Conservation (phyloP, 2,888 invertebrate genomes). For the Acronicta psi region DNA sequence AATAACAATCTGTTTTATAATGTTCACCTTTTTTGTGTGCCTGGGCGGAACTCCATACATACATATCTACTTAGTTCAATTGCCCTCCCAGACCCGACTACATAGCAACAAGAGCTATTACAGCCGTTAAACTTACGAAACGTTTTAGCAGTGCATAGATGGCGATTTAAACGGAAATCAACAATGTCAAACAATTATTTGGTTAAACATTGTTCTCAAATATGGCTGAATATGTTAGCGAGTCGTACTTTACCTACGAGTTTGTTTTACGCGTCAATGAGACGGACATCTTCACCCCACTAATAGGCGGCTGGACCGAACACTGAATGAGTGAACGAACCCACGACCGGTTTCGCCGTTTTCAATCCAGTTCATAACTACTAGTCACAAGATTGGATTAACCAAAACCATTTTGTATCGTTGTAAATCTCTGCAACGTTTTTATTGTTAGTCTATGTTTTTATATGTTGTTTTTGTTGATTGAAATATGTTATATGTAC, state of each 20-base stretch:
- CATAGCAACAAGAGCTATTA: neutral
- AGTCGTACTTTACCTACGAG: conserved; percentile 33
- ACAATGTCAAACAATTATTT: conserved; percentile 40
- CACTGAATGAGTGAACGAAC: conserved; percentile 64
- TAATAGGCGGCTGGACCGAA: conserved; percentile 60
- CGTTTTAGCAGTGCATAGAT: conserved; percentile 28
- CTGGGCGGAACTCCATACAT: too few species aligned
- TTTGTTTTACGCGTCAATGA: conserved; percentile 38
- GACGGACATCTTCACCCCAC: conserved; percentile 54
- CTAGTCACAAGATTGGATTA: conserved; percentile 54
- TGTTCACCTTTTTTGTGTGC: too few species aligned
- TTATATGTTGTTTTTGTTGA: conserved; percentile 30
- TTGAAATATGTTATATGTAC: conserved; percentile 40
- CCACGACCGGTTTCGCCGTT: conserved; percentile 64
- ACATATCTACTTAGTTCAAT: too few species aligned
- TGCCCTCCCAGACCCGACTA: neutral
- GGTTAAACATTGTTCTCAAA: conserved; percentile 37
- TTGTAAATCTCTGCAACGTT: conserved; percentile 46
- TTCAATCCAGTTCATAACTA: conserved; percentile 60
- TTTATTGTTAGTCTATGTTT: conserved; percentile 34
- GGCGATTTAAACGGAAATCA: conserved; percentile 38
- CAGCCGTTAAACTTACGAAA: conserved; percentile 19
- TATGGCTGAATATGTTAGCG: conserved; percentile 44
- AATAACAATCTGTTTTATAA: too few species aligned
- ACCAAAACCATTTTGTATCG: conserved; percentile 56